A percentile compares a stretch with the other conserved stretches of the same genome.
Conservation (phyloP, 1,140 invertebrate genomes). For the Aradophagus sp. region DNA sequence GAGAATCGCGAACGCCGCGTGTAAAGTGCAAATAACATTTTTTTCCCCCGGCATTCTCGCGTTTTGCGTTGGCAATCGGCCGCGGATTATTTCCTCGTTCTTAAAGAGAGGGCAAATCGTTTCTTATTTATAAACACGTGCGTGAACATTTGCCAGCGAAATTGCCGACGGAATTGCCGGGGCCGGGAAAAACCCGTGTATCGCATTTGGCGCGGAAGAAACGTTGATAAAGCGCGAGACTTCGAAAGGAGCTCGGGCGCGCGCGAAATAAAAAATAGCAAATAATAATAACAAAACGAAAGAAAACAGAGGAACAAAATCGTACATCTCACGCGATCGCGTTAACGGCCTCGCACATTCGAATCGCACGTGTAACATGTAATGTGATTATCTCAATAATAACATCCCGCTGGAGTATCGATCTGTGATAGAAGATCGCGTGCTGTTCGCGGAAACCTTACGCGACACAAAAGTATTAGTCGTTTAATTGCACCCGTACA, state of each 20-base stretch:
- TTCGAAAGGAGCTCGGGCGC: constrained; percentile 19
- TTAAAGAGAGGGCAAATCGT: too few relatives aligned
- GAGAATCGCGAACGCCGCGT: constrained; percentile 24
- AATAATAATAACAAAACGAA: too few relatives aligned
- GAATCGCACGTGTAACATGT: constrained; percentile 45
- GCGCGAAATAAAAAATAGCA: too few relatives aligned
- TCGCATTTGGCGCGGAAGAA: constrained; percentile 11
- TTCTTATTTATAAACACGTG: too few relatives aligned
- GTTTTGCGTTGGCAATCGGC: too few relatives aligned
- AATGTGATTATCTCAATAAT: constrained; percentile 55
- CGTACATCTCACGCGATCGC: constrained; percentile 48
- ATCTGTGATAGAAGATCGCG: constrained; percentile 51
- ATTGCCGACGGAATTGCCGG: neutral
- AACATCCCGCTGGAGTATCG: constrained; percentile 45
- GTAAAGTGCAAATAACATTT: constrained; percentile 38
- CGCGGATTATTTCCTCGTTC: too few relatives aligned
- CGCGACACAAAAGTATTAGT: constrained; percentile 37
- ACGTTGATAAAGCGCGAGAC: constrained; percentile 35
- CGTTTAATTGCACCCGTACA: too few relatives aligned
- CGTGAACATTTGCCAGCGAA: constrained; percentile 6
- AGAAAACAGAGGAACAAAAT: too few relatives aligned
- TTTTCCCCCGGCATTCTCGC: too few relatives aligned
- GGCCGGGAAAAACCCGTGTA: neutral
- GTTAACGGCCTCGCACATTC: constrained; percentile 39
- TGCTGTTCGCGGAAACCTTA: constrained; percentile 54